Evolutionary conservation across 2,113 vertebrate species (phyloP).

Genomic region (Equus quagga): DNA sequence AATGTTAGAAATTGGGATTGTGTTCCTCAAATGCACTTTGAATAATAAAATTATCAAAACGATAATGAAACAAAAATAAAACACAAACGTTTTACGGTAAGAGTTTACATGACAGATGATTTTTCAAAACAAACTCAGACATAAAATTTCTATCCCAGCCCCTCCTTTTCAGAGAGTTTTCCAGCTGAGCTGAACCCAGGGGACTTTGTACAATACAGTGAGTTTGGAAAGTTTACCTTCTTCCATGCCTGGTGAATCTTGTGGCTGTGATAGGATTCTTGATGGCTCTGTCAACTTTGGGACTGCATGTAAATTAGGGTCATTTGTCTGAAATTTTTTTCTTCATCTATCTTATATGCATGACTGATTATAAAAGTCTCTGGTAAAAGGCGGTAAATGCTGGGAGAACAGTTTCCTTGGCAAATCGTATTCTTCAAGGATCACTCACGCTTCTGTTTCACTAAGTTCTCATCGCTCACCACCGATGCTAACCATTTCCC

Average conservation of each 20-base stretch:
- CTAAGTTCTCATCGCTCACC: not conserved
- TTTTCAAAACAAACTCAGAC: not conserved
- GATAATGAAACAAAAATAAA: constrained; percentile 16
- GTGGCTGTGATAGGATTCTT: not conserved
- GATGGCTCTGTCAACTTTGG: not conserved
- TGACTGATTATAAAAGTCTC: not conserved
- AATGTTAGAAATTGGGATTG: not conserved
- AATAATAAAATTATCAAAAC: constrained; percentile 29
- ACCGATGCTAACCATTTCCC: not conserved
- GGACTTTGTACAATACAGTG: not conserved
- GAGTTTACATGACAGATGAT: not conserved
- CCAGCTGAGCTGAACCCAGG: not conserved
- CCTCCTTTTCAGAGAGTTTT: not conserved
- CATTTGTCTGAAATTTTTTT: not conserved
- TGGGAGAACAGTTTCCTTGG: not conserved
- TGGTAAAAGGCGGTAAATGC: not conserved
- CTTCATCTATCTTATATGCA: not conserved
- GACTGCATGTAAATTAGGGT: not conserved
- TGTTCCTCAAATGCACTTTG: not conserved
- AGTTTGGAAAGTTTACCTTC: not conserved
- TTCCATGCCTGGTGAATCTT: not conserved
- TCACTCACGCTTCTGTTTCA: not conserved
- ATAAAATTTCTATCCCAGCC: not conserved
- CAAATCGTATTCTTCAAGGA: not conserved
- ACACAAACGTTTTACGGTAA: not conserved